Evolutionary conservation across 2,888 invertebrate genomes (phyloP).

Genomic region (Apomyelois bistriatella): DNA sequence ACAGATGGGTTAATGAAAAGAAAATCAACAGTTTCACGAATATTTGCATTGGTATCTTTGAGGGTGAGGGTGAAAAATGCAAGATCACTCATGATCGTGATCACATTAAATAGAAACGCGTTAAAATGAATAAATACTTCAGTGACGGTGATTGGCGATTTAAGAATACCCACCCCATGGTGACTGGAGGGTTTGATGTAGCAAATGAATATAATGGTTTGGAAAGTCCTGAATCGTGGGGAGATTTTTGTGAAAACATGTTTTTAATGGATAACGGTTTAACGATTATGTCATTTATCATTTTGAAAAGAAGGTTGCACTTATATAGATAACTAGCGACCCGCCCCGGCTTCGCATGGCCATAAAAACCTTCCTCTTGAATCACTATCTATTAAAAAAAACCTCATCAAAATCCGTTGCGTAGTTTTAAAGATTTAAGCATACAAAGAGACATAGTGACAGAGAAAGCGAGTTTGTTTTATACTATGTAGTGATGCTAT

Average conservation of each 20-base stretch:
- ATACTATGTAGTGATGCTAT: too few species aligned
- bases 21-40: not conserved
- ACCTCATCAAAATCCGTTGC: too few species aligned
- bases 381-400: too few species aligned
- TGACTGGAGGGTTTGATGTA: not conserved
- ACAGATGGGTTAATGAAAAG: too few species aligned
- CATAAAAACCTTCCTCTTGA: too few species aligned
- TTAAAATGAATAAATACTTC: conserved; percentile 6
- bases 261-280: not conserved
- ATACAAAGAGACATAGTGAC: too few species aligned
- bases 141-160: conserved; percentile 1
- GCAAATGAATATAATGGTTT: not conserved
- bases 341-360: too few species aligned
- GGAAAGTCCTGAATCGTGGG: not conserved
- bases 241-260: not conserved
- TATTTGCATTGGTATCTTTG: not conserved
- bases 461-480: too few species aligned
- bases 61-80: conserved; percentile 7
- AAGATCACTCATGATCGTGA: conserved; percentile 3
- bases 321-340: not conserved
- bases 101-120: not conserved
- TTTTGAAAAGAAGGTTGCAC: not conserved
- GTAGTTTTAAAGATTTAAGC: too few species aligned
- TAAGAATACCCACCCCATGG: conserved; percentile 1
- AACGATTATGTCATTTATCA: not conserved